A percentile compares a stretch with the other conserved stretches of the same genome.
These are phyloP conservation scores for Spondyliosoma cantharus DNA, from an alignment of 2,797 vertebrate genomes.

Conservation along the genomic window DNA sequence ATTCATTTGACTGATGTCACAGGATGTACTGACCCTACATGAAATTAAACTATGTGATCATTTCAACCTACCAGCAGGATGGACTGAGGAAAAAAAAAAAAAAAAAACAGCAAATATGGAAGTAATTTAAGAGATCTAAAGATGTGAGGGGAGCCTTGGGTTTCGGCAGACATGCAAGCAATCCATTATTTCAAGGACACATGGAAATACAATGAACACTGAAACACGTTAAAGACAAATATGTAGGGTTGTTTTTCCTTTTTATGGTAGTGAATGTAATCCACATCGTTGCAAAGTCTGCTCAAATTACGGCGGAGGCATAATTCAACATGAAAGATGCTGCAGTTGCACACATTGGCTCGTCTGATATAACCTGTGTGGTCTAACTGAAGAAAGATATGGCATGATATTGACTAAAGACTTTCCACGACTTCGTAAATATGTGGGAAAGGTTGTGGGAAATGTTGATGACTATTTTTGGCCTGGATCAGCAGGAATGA, in stretches of 20 bases:
- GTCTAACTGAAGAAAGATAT: background rate
- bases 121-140: slow-evolving; percentile 48
- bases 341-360: background rate
- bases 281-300: background rate
- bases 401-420: background rate
- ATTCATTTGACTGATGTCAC: slow-evolving; percentile 46
- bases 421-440: background rate
- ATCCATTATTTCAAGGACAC: slow-evolving; percentile 31
- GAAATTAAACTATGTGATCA: slow-evolving; percentile 36
- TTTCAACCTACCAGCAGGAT: slow-evolving; percentile 24
- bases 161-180: slow-evolving; percentile 31
- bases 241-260: background rate
- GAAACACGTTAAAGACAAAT: slow-evolving; percentile 15
- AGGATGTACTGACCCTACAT: slow-evolving; percentile 34
- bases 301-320: background rate
- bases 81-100: background rate
- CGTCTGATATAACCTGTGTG: background rate
- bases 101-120: slow-evolving; percentile 43
- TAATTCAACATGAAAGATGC: background rate
- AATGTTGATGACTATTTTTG: background rate
- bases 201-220: slow-evolving; percentile 17
- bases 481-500: background rate
- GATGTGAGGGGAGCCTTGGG: slow-evolving; percentile 34
- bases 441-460: background rate
- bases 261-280: background rate